Conservation (phyloP, 2,888 invertebrate species). For the Leptura quadrifasciata region DNA sequence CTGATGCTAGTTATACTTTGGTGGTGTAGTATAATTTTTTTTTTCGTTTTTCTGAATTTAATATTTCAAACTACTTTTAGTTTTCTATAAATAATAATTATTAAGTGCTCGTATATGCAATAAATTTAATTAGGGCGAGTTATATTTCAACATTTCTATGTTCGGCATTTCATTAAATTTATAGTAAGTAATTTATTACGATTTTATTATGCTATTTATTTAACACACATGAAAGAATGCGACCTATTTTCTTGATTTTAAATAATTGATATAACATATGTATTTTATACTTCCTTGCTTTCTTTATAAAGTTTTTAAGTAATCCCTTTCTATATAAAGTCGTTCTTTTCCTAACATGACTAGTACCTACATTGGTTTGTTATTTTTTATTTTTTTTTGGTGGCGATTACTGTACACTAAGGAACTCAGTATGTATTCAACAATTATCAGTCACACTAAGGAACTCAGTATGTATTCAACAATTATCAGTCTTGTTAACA, state of each 20-base stretch:
- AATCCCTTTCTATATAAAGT: too few species aligned
- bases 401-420: too few species aligned
- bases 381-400: too few species aligned
- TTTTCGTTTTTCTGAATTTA: background rate
- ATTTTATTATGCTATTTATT: background rate
- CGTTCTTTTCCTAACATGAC: too few species aligned
- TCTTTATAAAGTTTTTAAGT: too few species aligned
- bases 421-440: too few species aligned
- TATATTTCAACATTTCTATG: conserved; percentile 7
- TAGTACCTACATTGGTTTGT: too few species aligned
- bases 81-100: background rate
- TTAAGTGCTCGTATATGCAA: background rate
- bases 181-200: background rate
- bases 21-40: background rate
- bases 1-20: background rate
- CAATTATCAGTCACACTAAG: too few species aligned
- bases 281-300: background rate
- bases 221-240: background rate
- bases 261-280: background rate
- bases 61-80: background rate
- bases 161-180: background rate
- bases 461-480: too few species aligned
- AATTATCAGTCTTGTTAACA: too few species aligned
- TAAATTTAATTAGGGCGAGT: background rate
- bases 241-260: conserved; percentile 2